phyloP scores from a whole-genome alignment of 92 coral and sea anemone genomes.

The Parazoanthus swiftii region DNA sequence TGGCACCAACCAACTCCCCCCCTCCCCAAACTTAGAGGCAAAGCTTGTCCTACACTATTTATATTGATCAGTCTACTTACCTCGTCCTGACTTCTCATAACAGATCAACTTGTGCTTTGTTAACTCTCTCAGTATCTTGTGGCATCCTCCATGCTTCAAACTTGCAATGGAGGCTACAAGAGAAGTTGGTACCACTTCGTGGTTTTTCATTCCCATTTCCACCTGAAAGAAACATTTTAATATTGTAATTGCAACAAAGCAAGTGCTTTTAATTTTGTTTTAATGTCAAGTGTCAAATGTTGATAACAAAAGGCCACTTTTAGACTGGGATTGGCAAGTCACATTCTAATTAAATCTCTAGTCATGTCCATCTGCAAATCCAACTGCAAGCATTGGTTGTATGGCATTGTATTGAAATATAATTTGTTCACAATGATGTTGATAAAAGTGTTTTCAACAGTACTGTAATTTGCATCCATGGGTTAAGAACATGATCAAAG shows the following conservation, averaged over 20 bases:
- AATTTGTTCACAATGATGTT: no score
- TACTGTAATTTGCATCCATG: no score
- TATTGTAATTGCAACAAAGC: not conserved
- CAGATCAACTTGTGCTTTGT: conserved; percentile 85
- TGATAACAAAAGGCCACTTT: no score
- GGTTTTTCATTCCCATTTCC: conserved; percentile 99
- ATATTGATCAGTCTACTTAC: conserved; percentile 21
- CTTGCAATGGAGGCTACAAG: conserved; percentile 96
- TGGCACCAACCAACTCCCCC: conserved; percentile 77
- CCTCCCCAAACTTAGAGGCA: not conserved
- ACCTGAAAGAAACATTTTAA: conserved; percentile 55
- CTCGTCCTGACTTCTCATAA: conserved; percentile 82
- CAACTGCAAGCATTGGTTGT: no score
- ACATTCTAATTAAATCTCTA: no score
- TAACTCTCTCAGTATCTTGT: conserved; percentile 86
- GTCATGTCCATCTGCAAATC: no score
- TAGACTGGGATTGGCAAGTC: no score
- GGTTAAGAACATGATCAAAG: no score
- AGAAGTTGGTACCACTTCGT: conserved; percentile 89
- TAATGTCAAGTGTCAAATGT: no score
- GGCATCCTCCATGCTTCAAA: conserved; percentile 96
- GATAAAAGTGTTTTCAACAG: no score
- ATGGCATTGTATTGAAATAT: no score
- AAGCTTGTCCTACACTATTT: not conserved
- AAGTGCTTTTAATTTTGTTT: no score